These are phyloP conservation scores for Takifugu flavidus DNA, from an alignment of 2,113 vertebrate genomes.

Conservation along the genomic window DNA sequence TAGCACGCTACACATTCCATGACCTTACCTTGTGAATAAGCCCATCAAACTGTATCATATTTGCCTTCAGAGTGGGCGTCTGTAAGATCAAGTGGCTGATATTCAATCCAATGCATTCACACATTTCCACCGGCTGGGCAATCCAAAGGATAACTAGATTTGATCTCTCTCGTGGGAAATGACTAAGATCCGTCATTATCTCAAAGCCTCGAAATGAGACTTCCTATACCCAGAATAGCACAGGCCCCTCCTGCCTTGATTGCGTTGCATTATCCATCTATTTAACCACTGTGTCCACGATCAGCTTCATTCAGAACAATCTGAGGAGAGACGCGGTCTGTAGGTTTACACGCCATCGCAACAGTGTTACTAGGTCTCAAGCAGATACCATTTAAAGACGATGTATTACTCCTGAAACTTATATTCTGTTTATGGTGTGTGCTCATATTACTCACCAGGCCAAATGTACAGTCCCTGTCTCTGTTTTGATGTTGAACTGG, in stretches of 20 bases:
- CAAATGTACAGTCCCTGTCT: slow-evolving; percentile 85
- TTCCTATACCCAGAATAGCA: slow-evolving; percentile 66
- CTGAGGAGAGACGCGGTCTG: slow-evolving; percentile 50
- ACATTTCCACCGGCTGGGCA: slow-evolving; percentile 60
- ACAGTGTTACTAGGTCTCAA: slow-evolving; percentile 75
- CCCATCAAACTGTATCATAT: slow-evolving; percentile 63
- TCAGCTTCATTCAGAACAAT: slow-evolving; percentile 54
- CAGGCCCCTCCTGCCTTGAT: slow-evolving; percentile 58
- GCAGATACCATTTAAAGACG: slow-evolving; percentile 67
- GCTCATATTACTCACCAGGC: slow-evolving; percentile 80
- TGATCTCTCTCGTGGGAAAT: slow-evolving; percentile 63
- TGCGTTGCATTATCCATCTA: slow-evolving; percentile 62
- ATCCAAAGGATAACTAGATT: slow-evolving; percentile 71
- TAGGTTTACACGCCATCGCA: slow-evolving; percentile 62
- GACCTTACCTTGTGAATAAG: slow-evolving; percentile 59
- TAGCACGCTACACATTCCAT: slow-evolving; percentile 60
- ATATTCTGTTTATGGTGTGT: slow-evolving; percentile 77
- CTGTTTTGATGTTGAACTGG: slow-evolving; percentile 85
- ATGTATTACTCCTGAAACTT: slow-evolving; percentile 75
- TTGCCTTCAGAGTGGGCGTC: slow-evolving; percentile 64
- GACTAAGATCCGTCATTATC: slow-evolving; percentile 67
- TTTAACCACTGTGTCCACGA: slow-evolving; percentile 57
- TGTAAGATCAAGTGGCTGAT: slow-evolving; percentile 66
- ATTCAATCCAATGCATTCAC: slow-evolving; percentile 67
- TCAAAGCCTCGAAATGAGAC: slow-evolving; percentile 65